A percentile compares a stretch with the other conserved stretches of the same genome.
phyloP scores from a whole-genome alignment of 2,797 vertebrate genomes.

The Dicrostonyx torquatus region DNA sequence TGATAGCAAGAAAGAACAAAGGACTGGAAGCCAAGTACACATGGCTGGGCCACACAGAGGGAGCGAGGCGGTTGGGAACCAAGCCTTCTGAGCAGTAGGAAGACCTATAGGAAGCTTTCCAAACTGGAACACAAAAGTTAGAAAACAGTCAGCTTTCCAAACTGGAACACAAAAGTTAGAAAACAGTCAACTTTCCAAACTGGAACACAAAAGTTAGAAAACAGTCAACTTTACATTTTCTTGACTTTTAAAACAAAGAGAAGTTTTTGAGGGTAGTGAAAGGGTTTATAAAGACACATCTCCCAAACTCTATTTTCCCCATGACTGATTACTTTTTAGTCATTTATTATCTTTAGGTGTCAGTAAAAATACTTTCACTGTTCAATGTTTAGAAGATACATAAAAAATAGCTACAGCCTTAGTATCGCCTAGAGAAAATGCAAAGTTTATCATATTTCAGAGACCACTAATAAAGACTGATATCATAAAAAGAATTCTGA shows the following conservation, averaged over 20 bases:
- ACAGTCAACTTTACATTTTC: background rate
- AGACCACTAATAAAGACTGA: slow-evolving; percentile 1
- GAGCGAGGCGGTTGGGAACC: background rate
- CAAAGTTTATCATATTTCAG: slow-evolving; percentile 33
- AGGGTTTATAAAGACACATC: background rate
- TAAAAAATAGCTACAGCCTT: background rate
- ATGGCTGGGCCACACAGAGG: background rate
- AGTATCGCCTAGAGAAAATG: background rate
- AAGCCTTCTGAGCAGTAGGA: background rate
- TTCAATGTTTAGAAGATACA: slow-evolving; percentile 29
- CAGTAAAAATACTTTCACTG: background rate
- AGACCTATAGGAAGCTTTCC: background rate
- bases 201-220: background rate
- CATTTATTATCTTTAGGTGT: background rate
- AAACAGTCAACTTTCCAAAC: slow-evolving; percentile 9
- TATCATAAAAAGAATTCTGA: background rate
- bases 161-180: no score
- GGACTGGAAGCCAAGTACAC: background rate
- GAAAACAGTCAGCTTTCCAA: slow-evolving; percentile 13
- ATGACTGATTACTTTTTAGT: background rate
- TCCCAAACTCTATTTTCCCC: background rate
- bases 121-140: background rate
- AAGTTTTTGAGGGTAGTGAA: background rate
- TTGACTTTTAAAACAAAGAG: background rate
- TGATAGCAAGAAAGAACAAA: background rate